Conservation (phyloP, 1,140 invertebrate species). For the Heliconius eleuchia region DNA sequence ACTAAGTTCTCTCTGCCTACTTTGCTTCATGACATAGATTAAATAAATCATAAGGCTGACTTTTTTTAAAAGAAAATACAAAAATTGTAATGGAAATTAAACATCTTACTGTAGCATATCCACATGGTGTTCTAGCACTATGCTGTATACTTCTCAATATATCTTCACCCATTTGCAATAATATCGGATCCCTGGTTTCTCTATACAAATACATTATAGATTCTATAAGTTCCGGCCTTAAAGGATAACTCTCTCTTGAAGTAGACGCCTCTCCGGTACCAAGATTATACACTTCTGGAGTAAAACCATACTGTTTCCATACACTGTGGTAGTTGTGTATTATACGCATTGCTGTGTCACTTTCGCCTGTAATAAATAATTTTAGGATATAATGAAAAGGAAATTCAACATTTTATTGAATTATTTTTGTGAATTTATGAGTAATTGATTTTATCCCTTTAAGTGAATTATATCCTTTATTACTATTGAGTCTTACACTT, state of each 20-base stretch:
- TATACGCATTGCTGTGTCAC: conserved; percentile 94
- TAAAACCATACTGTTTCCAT: conserved; percentile 98
- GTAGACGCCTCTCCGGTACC: conserved; percentile 90
- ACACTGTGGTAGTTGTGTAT: conserved; percentile 98
- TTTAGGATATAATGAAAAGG: not conserved
- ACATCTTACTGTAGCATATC: conserved; percentile 95
- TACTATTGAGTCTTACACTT: too few species aligned
- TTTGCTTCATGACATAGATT: too few species aligned
- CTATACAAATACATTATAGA: conserved; percentile 98
- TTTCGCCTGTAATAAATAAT: conserved; percentile 86
- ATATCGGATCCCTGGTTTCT: conserved; percentile 95
- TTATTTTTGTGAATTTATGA: too few species aligned
- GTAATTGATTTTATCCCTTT: too few species aligned
- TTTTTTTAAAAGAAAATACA: not conserved
- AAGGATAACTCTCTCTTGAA: conserved; percentile 95
- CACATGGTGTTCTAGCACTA: conserved; percentile 95
- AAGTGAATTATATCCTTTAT: too few species aligned
- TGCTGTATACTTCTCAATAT: conserved; percentile 94
- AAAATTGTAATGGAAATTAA: not conserved
- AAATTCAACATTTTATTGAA: too few species aligned
- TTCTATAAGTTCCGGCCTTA: conserved; percentile 97
- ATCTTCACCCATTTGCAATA: conserved; percentile 95
- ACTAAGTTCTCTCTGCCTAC: too few species aligned
- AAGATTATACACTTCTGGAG: conserved; percentile 99
- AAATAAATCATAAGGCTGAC: not conserved